These are phyloP conservation scores for Gambusia holbrooki DNA, from an alignment of 2,113 vertebrate genomes.

Conservation along the genomic window DNA sequence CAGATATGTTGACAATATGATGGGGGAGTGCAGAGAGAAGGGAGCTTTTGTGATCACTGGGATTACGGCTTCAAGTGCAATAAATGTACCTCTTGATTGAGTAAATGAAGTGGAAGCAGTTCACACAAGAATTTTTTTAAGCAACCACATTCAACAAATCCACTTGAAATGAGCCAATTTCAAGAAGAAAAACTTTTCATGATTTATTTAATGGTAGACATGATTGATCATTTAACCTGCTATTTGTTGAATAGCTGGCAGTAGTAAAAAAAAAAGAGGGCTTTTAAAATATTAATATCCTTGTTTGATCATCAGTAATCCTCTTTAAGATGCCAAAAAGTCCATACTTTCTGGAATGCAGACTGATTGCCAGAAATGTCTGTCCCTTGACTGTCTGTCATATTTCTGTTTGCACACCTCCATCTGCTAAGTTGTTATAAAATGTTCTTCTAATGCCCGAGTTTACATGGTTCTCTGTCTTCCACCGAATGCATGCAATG, in stretches of 20 bases:
- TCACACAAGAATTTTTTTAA: slow-evolving; percentile 16
- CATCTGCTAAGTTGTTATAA: slow-evolving; percentile 5
- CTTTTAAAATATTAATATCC: neutral
- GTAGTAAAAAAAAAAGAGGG: neutral
- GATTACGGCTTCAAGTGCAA: slow-evolving; percentile 9
- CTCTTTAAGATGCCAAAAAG: neutral
- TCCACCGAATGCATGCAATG: slow-evolving; percentile 11
- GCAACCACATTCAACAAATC: neutral
- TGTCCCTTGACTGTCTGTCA: slow-evolving; percentile 3
- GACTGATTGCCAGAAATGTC: slow-evolving; percentile 3
- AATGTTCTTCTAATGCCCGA: neutral
- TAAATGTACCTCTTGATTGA: slow-evolving; percentile 7
- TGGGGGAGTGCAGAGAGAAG: neutral
- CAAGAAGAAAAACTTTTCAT: neutral
- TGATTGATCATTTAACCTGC: neutral
- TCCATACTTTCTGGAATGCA: neutral
- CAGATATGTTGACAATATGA: slow-evolving; percentile 24
- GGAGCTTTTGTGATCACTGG: slow-evolving; percentile 24
- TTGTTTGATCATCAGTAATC: neutral
- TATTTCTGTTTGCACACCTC: slow-evolving; percentile 10
- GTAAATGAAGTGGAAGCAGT: slow-evolving; percentile 18
- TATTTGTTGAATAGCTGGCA: neutral
- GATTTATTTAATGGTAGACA: neutral
- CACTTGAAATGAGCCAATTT: slow-evolving; percentile 3
- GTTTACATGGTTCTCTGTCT: neutral